Evolutionary conservation across 2,888 invertebrate genomes (phyloP).

Genomic region (Troilus luridus): DNA sequence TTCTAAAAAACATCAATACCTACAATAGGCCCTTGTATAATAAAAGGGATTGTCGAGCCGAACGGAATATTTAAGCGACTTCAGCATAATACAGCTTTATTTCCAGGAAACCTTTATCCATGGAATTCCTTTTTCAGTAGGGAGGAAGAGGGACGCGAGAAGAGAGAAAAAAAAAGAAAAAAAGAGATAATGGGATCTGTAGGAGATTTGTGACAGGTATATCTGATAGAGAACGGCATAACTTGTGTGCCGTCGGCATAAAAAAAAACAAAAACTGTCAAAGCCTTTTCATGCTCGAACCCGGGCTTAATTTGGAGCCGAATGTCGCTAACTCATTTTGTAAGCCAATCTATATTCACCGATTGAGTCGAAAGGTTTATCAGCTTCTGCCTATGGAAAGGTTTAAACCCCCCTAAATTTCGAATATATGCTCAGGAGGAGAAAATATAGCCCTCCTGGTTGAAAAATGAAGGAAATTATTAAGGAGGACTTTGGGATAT

Average conservation of each 20-base stretch:
- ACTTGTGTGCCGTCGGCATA: neutral
- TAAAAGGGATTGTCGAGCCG: neutral
- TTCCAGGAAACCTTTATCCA: neutral
- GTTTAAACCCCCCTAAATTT: neutral
- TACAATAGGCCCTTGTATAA: no score
- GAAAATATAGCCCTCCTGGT: neutral
- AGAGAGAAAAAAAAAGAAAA: neutral
- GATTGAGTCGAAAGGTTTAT: constrained; percentile 14
- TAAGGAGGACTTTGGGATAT: neutral
- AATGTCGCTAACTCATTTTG: constrained; percentile 32
- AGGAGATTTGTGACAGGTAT: constrained; percentile 7
- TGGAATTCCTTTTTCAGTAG: neutral
- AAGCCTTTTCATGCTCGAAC: neutral
- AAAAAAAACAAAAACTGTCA: neutral
- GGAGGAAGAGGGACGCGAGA: neutral
- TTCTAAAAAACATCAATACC: neutral
- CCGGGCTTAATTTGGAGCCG: constrained; percentile 7
- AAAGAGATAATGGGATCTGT: neutral
- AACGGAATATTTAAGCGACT: neutral
- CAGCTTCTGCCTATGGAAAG: neutral
- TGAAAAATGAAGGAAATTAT: constrained; percentile 23
- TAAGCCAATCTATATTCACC: constrained; percentile 38
- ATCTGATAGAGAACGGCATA: neutral
- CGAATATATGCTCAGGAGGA: neutral
- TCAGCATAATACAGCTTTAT: neutral